Evolutionary conservation across 2,797 vertebrate genomes (phyloP), one percentile per base, ranked within the genome.

Genomic region (Cryptoprocta ferox): DNA sequence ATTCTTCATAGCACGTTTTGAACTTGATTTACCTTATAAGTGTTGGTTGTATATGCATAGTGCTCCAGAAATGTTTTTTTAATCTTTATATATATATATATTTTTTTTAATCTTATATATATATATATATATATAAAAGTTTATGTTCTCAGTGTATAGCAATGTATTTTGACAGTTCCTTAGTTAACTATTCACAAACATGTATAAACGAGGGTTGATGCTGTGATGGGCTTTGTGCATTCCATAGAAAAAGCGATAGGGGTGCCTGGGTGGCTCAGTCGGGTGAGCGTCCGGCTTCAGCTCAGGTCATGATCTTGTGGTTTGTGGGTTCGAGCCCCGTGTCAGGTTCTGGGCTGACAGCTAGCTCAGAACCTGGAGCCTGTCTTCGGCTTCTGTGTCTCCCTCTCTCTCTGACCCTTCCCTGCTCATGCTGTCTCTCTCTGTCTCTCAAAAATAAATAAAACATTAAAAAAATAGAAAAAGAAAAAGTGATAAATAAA

Each of bases 141-240:
- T 59, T 10, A 84, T 73, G 7, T 80, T 88, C 8, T 82, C 15
- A 71, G 7, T 39, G 1, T 19, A 48, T 9, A 50, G 28, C 21
- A 68, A 79, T 65, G 30, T 63, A 11, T 37, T 95, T 68, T 86
- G 48, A 85, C 53, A 85, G 28, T 79, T 65, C 19, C 39, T 90
- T 87, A 37, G 26, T 45, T 82, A 93, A 91, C 89, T 83, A 86
- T 59, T 89, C 63, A 95, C 15, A 82, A 83, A 56, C 4, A 63
- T 18, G 53, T 39, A 63, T 73, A 95, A 90, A 18, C 18, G 50
- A 90, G 16, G 2, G 21, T 45, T 70, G 59, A 71, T 6, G 45
- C 4, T 66, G 30, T 45, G 50, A 53, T 32, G 59, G 66, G 21
- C 30, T 93, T 91, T 91, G n/a, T 32, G 59, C 5, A 56, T 79